A percentile compares a stretch with the other conserved stretches of the same genome.
Conservation (phyloP, 2,888 invertebrate species). For the Pycnomerus fuliginosus region DNA sequence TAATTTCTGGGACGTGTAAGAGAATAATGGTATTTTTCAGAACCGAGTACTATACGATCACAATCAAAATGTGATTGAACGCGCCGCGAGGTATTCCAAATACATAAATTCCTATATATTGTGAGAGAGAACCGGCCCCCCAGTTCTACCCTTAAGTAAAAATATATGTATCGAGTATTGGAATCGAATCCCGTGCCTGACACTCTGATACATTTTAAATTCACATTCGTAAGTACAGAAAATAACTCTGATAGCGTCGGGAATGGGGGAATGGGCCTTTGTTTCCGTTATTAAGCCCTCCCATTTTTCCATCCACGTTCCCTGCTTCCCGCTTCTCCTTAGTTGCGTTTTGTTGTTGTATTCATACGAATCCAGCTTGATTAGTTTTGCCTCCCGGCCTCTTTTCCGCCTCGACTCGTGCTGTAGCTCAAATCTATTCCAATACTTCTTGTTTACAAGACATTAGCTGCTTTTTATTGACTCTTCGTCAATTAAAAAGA, state of each 20-base stretch:
- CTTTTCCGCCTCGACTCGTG: slow-evolving; percentile 19
- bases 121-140: slow-evolving; percentile 39
- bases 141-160: slow-evolving; percentile 52
- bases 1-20: too few species aligned
- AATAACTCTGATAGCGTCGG: slow-evolving; percentile 39
- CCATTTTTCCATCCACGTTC: slow-evolving; percentile 32
- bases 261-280: slow-evolving; percentile 28
- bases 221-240: slow-evolving; percentile 50
- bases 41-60: slow-evolving; percentile 37
- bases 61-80: slow-evolving; percentile 52
- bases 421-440: slow-evolving; percentile 16
- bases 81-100: slow-evolving; percentile 51
- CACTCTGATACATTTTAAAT: slow-evolving; percentile 53
- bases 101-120: slow-evolving; percentile 53
- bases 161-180: slow-evolving; percentile 54
- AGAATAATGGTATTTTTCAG: too few species aligned
- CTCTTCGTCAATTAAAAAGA: slow-evolving; percentile 12
- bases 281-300: slow-evolving; percentile 37
- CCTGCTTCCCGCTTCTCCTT: slow-evolving; percentile 8
- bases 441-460: slow-evolving; percentile 24
- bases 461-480: slow-evolving; percentile 19
- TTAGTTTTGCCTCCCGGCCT: slow-evolving; percentile 25
- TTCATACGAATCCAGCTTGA: slow-evolving; percentile 26
- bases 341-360: slow-evolving; percentile 19
- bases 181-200: slow-evolving; percentile 51